These are phyloP conservation scores for Hedychridium roseum DNA, from an alignment of 2,888 invertebrate genomes.

Conservation along the genomic window DNA sequence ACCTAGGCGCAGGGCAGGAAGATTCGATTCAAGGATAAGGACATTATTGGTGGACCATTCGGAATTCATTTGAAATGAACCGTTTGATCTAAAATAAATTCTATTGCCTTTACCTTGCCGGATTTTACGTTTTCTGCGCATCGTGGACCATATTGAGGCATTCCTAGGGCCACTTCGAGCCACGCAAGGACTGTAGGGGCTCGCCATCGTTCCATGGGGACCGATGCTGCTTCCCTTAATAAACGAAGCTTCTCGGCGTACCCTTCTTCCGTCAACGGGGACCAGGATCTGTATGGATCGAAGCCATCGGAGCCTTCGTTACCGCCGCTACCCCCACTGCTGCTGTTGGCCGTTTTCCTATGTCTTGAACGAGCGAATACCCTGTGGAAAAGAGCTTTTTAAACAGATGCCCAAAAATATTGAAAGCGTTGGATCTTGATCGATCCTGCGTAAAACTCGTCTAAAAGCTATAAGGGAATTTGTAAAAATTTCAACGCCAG, in stretches of 20 bases:
- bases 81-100: not conserved
- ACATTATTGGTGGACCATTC: not conserved
- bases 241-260: constrained; percentile 79
- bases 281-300: constrained; percentile 70
- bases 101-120: constrained; percentile 77
- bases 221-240: constrained; percentile 82
- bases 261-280: constrained; percentile 75
- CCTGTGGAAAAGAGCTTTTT: too few relatives aligned
- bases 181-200: constrained; percentile 93
- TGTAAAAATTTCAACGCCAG: too few relatives aligned
- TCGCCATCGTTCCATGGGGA: constrained; percentile 90
- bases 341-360: constrained; percentile 76
- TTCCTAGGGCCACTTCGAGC: constrained; percentile 92
- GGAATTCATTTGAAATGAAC: not conserved
- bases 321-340: constrained; percentile 67
- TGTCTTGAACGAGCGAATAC: constrained; percentile 88
- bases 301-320: constrained; percentile 67
- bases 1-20: constrained; percentile 68
- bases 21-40: not conserved
- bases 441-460: too few relatives aligned
- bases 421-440: too few relatives aligned
- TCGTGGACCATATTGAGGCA: constrained; percentile 91
- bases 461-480: too few relatives aligned
- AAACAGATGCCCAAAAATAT: too few relatives aligned
- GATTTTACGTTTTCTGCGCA: constrained; percentile 95